These are phyloP conservation scores for Acridotheres tristis DNA, from an alignment of 2,797 vertebrate genomes.

Conservation along the genomic window DNA sequence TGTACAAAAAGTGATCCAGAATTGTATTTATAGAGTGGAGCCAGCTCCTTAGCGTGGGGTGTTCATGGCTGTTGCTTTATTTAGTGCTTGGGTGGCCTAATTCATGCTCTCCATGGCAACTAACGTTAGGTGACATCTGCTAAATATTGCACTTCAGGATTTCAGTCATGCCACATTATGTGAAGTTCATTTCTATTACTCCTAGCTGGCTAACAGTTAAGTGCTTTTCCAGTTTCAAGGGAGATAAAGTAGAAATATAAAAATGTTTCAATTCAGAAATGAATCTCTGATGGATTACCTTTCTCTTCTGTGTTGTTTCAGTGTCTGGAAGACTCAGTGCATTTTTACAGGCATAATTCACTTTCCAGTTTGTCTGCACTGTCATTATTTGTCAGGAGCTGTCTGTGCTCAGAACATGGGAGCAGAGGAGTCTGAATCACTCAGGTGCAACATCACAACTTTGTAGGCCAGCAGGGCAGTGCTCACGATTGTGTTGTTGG, in stretches of 20 bases:
- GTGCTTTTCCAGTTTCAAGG: conserved; percentile 12
- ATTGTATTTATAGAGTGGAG: conserved; percentile 49
- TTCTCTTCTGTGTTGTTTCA: neutral
- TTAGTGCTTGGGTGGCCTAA: conserved; percentile 66
- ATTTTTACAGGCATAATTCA: neutral
- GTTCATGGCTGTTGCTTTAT: conserved; percentile 47
- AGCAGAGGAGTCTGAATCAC: neutral
- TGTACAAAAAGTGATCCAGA: conserved; percentile 40
- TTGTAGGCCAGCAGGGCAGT: neutral
- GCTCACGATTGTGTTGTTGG: neutral
- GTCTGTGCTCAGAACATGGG: neutral
- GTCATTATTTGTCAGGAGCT: neutral
- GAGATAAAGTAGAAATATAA: neutral
- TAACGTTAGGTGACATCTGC: conserved; percentile 52
- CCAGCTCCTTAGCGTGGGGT: conserved; percentile 25
- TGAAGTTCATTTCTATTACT: conserved; percentile 16
- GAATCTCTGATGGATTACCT: neutral
- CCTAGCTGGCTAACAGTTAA: neutral
- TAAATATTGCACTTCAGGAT: conserved; percentile 53
- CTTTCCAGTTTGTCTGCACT: neutral
- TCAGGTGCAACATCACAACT: neutral
- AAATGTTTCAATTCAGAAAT: neutral
- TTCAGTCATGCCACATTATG: conserved; percentile 8
- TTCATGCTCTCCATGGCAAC: conserved; percentile 64
- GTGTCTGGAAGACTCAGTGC: neutral